These are phyloP conservation scores for Brassicogethes aeneus DNA, from an alignment of 2,888 invertebrate species.

Conservation along the genomic window DNA sequence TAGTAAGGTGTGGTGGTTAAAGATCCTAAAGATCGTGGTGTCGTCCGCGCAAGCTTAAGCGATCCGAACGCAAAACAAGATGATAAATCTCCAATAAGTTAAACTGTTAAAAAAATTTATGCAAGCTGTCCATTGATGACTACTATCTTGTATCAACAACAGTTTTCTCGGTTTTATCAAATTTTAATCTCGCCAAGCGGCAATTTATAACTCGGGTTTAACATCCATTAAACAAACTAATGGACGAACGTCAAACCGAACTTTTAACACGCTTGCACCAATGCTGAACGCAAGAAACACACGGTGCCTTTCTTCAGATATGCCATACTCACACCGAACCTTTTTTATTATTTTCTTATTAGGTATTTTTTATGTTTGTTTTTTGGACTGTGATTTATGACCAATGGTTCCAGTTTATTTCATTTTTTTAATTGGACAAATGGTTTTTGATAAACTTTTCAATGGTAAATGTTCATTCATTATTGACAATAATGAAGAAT, in stretches of 20 bases:
- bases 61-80: neutral
- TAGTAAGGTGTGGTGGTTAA: too few species aligned
- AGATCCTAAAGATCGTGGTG: too few species aligned
- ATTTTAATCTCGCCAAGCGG: slow-evolving; percentile 26
- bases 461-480: too few species aligned
- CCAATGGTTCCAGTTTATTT: too few species aligned
- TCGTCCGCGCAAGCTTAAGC: too few species aligned
- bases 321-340: slow-evolving; percentile 16
- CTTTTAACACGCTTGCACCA: slow-evolving; percentile 12
- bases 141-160: slow-evolving; percentile 38
- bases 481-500: too few species aligned
- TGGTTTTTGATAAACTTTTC: too few species aligned
- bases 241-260: slow-evolving; percentile 23
- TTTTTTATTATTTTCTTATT: too few species aligned
- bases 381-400: too few species aligned
- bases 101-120: slow-evolving; percentile 12
- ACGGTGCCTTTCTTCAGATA: slow-evolving; percentile 11
- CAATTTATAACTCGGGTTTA: slow-evolving; percentile 31
- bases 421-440: too few species aligned
- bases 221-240: slow-evolving; percentile 33
- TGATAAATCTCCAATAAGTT: slow-evolving; percentile 2
- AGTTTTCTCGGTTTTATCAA: slow-evolving; percentile 36
- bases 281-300: neutral
- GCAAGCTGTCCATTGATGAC: slow-evolving; percentile 31
- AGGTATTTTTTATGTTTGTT: too few species aligned